Evolutionary conservation across 2,797 vertebrate species (phyloP).

Genomic region (Melanotaenia maccullochi): DNA sequence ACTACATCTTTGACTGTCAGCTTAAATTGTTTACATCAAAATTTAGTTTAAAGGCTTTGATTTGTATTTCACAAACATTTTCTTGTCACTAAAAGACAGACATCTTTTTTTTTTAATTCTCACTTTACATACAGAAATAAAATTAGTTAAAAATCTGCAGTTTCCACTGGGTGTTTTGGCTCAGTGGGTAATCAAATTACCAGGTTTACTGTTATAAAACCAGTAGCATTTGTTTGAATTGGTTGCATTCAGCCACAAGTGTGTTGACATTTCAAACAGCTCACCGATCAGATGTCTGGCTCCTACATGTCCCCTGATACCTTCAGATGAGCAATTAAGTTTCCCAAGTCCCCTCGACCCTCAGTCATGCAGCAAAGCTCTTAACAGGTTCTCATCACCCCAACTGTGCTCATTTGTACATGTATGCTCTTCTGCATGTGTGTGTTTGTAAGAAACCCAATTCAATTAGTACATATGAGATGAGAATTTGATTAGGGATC

Average conservation of each 20-base stretch:
- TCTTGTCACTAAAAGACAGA: no score
- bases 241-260: conserved; percentile 19
- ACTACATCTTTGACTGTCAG: no score
- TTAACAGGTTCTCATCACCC: conserved; percentile 54
- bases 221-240: not conserved
- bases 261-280: conserved; percentile 69
- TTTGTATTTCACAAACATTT: no score
- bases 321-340: conserved; percentile 58
- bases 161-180: not conserved
- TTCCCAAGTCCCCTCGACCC: conserved; percentile 34
- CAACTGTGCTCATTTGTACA: conserved; percentile 9
- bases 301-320: conserved; percentile 58
- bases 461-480: conserved; percentile 69
- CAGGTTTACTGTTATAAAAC: not conserved
- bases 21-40: no score
- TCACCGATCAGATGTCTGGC: conserved; percentile 44
- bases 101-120: no score
- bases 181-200: not conserved
- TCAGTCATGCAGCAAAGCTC: conserved; percentile 36
- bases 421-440: conserved; percentile 5
- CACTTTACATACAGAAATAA: no score
- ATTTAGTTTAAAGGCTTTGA: no score
- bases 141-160: not conserved
- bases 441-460: conserved; percentile 41
- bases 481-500: conserved; percentile 62